A percentile compares a stretch with the other conserved stretches of the same genome.
phyloP scores from a whole-genome alignment of 2,113 vertebrate genomes.

The Ia io region DNA sequence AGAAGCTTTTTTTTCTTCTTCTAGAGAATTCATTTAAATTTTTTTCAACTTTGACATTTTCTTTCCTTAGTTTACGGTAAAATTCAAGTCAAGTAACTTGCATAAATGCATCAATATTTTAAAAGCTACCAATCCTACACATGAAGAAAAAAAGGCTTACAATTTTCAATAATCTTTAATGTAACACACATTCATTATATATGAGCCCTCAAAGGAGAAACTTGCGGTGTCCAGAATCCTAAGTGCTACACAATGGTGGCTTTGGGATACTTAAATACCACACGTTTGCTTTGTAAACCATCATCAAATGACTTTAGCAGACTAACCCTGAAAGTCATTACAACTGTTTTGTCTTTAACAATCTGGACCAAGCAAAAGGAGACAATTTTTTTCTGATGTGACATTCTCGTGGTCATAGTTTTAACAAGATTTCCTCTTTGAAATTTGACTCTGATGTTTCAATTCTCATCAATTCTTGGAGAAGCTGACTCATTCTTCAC shows the following conservation, averaged over 20 bases:
- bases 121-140: slow-evolving; percentile 71
- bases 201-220: slow-evolving; percentile 76
- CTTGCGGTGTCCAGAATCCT: slow-evolving; percentile 72
- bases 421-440: slow-evolving; percentile 13
- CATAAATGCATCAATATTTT: slow-evolving; percentile 79
- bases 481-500: slow-evolving; percentile 45
- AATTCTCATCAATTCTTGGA: slow-evolving; percentile 10
- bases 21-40: slow-evolving; percentile 31
- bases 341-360: slow-evolving; percentile 44
- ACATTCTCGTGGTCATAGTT: slow-evolving; percentile 32
- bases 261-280: slow-evolving; percentile 59
- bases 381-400: not conserved
- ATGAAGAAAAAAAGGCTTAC: slow-evolving; percentile 73
- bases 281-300: slow-evolving; percentile 55
- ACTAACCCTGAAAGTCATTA: slow-evolving; percentile 44
- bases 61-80: slow-evolving; percentile 50
- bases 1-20: not conserved
- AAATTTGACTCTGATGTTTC: slow-evolving; percentile 38
- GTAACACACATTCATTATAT: slow-evolving; percentile 80
- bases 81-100: slow-evolving; percentile 61
- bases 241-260: slow-evolving; percentile 51
- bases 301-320: slow-evolving; percentile 22
- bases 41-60: slow-evolving; percentile 44
- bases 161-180: slow-evolving; percentile 81
- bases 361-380: slow-evolving; percentile 39